Conservation (phyloP, 2,113 vertebrate species). For the Bostrychus sinensis region DNA sequence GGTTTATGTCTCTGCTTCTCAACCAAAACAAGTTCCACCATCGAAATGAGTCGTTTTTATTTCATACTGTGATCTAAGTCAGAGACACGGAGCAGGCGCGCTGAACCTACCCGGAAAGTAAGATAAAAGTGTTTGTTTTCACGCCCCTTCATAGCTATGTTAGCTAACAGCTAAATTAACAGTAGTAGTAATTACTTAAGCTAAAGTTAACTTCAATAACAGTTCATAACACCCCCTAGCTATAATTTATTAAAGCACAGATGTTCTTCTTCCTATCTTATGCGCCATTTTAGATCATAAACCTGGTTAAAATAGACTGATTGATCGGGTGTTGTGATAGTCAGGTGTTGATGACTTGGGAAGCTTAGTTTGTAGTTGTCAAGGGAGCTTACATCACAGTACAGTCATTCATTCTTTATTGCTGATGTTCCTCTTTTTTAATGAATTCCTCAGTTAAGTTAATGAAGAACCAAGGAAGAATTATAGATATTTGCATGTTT, state of each 20-base stretch:
- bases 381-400: slow-evolving; percentile 11
- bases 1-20: too few species aligned
- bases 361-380: slow-evolving; percentile 11
- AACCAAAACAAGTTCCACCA: slow-evolving; percentile 2
- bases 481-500: too few species aligned
- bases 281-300: not conserved
- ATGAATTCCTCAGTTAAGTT: too few species aligned
- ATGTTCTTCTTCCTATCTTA: not conserved
- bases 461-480: too few species aligned
- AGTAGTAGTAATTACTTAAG: too few species aligned
- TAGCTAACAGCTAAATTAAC: slow-evolving; percentile 46
- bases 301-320: not conserved
- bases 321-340: not conserved
- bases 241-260: not conserved
- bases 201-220: too few species aligned
- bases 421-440: too few species aligned
- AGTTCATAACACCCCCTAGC: too few species aligned
- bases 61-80: not conserved
- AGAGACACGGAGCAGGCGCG: not conserved
- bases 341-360: slow-evolving; percentile 20
- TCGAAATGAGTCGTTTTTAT: not conserved
- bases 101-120: slow-evolving; percentile 27
- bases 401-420: not conserved
- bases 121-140: not conserved
- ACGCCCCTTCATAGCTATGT: not conserved